Evolutionary conservation across 2,113 vertebrate genomes (phyloP), one percentile per base, ranked within the genome.

Genomic region (Neogale vison): DNA sequence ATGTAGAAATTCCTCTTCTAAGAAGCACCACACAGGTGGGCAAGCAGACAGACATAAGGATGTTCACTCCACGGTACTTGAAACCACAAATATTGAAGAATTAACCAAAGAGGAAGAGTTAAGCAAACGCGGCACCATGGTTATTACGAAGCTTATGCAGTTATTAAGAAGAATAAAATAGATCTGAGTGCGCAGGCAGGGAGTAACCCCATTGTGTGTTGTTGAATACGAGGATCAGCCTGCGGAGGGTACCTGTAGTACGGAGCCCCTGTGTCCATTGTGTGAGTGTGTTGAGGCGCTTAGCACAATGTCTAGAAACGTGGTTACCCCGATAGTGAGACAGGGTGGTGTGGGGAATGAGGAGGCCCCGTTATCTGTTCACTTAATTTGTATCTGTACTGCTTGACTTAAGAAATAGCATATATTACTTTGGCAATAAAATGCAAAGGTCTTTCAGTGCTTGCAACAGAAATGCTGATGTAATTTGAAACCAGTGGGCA

Each of bases 181-280:
- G 36, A 4, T 8, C 18, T 31, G 34, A 5, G 0, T 4, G 63
- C 45, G 61, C 9, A 6, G 42, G 29, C 45, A 31, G 88, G 74
- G 65, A 42, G 4, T 14, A 23, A 6, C 1, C 0, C 61, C 0
- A 0, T 3, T 34, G 20, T 0, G 2, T 4, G 10, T 18, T 21
- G 50, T 0, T 31, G 69, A 29, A 9, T 1, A 15, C 39, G 15
- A 23, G 47, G 9, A 7, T 11, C 39, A 20, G 0, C 47, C 26
- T 21, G 36, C 21, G 52, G 15, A 12, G 1, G 42, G 20, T 5
- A 1, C 0, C 21, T 12, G 3, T 0, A 4, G 34, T 1, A 2
- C 13, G 82, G 31, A 17, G 23, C 34, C 2, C 10, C 29, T 39
- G 31, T 55, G 20, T 31, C 10, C 45, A 9, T 17, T 18, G 23